Conservation (phyloP, 1,140 invertebrate genomes). For the Drosophila pectinifera region DNA sequence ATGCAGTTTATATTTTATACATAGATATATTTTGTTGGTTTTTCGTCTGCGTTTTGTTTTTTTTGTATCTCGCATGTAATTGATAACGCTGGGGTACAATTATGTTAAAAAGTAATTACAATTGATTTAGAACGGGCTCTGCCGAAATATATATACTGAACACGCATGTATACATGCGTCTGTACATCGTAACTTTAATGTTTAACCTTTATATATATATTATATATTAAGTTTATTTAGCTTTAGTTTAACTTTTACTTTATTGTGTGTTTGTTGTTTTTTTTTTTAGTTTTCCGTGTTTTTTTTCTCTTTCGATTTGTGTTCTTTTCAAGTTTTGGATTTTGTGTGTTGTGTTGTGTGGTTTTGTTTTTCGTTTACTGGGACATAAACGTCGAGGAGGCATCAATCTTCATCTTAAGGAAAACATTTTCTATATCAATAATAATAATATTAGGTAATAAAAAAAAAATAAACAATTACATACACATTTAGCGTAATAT, state of each 20-base stretch:
- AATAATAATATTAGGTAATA: constrained; percentile 65
- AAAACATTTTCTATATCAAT: constrained; percentile 76
- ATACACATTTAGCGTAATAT: constrained; percentile 59
- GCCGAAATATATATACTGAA: constrained; percentile 38
- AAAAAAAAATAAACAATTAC: constrained; percentile 68
- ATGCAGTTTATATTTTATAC: constrained; percentile 51
- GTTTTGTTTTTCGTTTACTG: constrained; percentile 61
- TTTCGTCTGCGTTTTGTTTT: constrained; percentile 16
- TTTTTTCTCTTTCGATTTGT: constrained; percentile 5
- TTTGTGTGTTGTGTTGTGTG: constrained; percentile 9
- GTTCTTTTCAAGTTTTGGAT: constrained; percentile 37
- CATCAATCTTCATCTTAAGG: constrained; percentile 55
- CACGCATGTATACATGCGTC: constrained; percentile 18
- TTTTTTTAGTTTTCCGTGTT: constrained; percentile 17
- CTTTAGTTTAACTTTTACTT: constrained; percentile 47
- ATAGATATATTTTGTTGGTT: constrained; percentile 41
- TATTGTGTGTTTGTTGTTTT: constrained; percentile 23
- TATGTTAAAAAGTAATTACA: constrained; percentile 81
- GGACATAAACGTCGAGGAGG: constrained; percentile 56
- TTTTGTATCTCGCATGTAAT: constrained; percentile 55
- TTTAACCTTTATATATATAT: constrained; percentile 29
- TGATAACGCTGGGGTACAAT: constrained; percentile 70
- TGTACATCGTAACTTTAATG: constrained; percentile 49
- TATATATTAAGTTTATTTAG: constrained; percentile 29
- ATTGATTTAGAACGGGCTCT: constrained; percentile 60